A percentile compares a stretch with the other conserved stretches of the same genome.
These are phyloP conservation scores for Neogobius melanostomus DNA, from an alignment of 2,113 vertebrate species.

Conservation along the genomic window DNA sequence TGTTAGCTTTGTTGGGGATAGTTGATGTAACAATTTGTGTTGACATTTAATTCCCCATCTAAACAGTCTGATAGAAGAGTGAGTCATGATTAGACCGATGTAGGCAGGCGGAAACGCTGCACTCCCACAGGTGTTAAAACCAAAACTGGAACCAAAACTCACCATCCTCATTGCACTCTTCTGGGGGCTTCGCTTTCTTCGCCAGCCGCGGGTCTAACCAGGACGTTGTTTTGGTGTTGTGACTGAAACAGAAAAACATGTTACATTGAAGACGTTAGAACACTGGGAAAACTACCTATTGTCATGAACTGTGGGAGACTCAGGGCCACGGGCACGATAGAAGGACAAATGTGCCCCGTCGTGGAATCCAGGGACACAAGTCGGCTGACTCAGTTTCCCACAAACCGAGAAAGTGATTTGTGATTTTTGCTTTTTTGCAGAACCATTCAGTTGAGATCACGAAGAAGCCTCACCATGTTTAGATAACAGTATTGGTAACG, in stretches of 20 bases:
- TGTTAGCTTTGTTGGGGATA: not conserved
- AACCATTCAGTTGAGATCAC: too few species aligned
- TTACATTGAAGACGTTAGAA: too few species aligned
- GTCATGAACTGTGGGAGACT: too few species aligned
- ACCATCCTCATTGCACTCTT: conserved; percentile 99
- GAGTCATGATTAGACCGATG: conserved; percentile 33
- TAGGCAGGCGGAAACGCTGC: conserved; percentile 17
- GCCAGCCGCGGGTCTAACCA: conserved; percentile 99
- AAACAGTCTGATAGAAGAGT: conserved; percentile 11
- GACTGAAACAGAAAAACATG: conserved; percentile 81
- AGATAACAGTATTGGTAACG: too few species aligned
- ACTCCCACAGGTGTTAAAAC: conserved; percentile 14
- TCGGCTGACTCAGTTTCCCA: too few species aligned
- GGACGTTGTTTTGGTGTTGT: conserved; percentile 99
- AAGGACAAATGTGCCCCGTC: too few species aligned
- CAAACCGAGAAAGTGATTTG: too few species aligned
- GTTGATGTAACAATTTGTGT: conserved; percentile 4
- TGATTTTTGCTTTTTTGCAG: too few species aligned
- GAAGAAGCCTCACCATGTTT: too few species aligned
- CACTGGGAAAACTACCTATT: too few species aligned
- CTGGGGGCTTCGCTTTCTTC: conserved; percentile 97
- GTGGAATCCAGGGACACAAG: too few species aligned
- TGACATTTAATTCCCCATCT: not conserved
- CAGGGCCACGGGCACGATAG: too few species aligned
- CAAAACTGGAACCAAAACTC: conserved; percentile 65